Base-by-base conservation (phyloP, 2,113 vertebrate species). In the Paradoxurus hermaphroditus region DNA sequence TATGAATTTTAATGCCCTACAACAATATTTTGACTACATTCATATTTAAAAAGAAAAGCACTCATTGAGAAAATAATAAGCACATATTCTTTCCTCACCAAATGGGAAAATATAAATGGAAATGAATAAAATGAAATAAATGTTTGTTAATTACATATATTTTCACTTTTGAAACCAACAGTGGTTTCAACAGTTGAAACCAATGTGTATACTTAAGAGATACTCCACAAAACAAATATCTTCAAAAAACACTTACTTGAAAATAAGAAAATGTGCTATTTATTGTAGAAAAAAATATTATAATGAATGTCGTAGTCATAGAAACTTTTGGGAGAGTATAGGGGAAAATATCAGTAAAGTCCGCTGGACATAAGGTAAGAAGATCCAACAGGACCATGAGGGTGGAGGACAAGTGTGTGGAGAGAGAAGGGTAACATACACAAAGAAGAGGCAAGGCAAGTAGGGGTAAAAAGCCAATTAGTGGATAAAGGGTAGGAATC, bases 391-490 rank as follows among this genome's bases (percentile, higher is more conserved):
- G 77, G 84, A 91, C 82, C 2, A 3, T 65, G 53, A 75, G 49
- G 91, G 75, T 90, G 46, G 77, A 3, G 34, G 82, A 88, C n/a
- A 98, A 95, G 90, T 96, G 90, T 67, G 59, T 31, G 5, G 78
- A 95, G 73, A 91, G 95, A 96, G 84, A 73, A 94, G 98, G 98
- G 97, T 99, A 98, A 97, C 97, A 98, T 87, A 75, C 96, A 97
- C 95, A 97, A 90, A 94, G 79, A 97, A 46, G 19, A 98, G 72
- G 96, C 91, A 97, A 97, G 88, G 94, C 91, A 62, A 98, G 98
- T 94, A 90, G 90, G 90, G 98, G 98, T 98, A 98, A 98, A 99
- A 98, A 98, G 98, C 98, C 98, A 98, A 99, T 99, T 99, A 99
- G 97, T 98, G 97, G 97, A 98, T 98, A 98, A 98, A 98, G 98